These are phyloP conservation scores for Halocynthia aurantium DNA, from an alignment of 23 tunicate species.

Conservation along the genomic window DNA sequence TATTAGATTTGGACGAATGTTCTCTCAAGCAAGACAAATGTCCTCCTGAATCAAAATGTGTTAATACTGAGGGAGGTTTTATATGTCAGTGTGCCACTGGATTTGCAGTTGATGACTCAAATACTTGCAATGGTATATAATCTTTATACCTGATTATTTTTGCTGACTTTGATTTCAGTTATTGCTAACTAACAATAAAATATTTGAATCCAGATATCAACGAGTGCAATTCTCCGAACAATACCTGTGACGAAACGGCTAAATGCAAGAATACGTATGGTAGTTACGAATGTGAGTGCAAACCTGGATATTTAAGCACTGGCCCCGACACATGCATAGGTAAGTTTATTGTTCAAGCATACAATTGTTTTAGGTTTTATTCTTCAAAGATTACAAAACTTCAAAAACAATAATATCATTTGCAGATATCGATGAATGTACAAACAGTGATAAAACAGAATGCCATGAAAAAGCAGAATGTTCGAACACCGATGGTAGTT, in stretches of 20 bases:
- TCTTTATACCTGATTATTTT: background rate
- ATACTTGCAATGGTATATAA: slow-evolving; percentile 7
- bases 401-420: background rate
- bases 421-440: slow-evolving; percentile 42
- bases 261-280: slow-evolving; percentile 23
- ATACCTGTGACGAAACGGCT: slow-evolving; percentile 14
- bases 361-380: background rate
- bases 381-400: background rate
- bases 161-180: background rate
- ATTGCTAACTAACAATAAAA: background rate
- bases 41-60: slow-evolving; percentile 31
- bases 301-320: slow-evolving; percentile 15
- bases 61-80: slow-evolving; percentile 37
- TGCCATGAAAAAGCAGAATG: slow-evolving; percentile 40
- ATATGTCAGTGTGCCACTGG: slow-evolving; percentile 38
- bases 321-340: slow-evolving; percentile 24
- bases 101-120: slow-evolving; percentile 35
- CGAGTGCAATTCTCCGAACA: slow-evolving; percentile 16
- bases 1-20: slow-evolving; percentile 45
- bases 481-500: slow-evolving; percentile 25
- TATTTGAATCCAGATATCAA: background rate
- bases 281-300: slow-evolving; percentile 22
- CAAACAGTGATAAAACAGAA: slow-evolving; percentile 9
- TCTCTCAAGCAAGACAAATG: slow-evolving; percentile 19
- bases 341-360: background rate